phyloP scores from a whole-genome alignment of 2,888 invertebrate genomes.

The Atrina japonica region DNA sequence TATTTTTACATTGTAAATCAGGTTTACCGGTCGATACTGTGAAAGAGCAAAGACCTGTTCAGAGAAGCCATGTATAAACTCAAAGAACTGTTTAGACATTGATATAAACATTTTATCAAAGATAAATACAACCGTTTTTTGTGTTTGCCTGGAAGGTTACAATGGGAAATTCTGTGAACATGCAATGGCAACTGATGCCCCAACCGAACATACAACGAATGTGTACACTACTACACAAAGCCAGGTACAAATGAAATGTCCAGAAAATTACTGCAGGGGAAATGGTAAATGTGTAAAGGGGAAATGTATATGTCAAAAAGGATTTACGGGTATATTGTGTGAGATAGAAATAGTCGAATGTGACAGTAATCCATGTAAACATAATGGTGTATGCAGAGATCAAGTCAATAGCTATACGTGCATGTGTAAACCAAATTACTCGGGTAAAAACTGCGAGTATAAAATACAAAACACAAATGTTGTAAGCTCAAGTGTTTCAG shows the following conservation, averaged over 20 bases:
- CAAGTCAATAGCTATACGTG: conserved; percentile 51
- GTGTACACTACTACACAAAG: not conserved
- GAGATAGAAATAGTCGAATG: conserved; percentile 42
- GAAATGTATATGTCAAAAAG: conserved; percentile 9
- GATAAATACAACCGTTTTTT: conserved; percentile 19
- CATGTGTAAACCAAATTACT: conserved; percentile 48
- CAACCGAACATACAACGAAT: not conserved
- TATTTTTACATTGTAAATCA: too few species aligned
- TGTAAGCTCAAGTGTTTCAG: not conserved
- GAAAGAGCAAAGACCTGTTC: conserved; percentile 9
- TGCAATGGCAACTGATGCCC: not conserved
- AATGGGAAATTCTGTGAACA: conserved; percentile 27
- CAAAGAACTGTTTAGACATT: not conserved
- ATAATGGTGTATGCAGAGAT: conserved; percentile 56
- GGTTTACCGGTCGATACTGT: conserved; percentile 21
- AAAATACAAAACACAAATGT: not conserved
- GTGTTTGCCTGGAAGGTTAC: conserved; percentile 44
- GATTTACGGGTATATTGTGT: conserved; percentile 17
- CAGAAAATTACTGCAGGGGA: conserved; percentile 16
- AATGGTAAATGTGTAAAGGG: conserved; percentile 21
- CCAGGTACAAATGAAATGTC: conserved; percentile 16
- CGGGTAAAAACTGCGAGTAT: conserved; percentile 49
- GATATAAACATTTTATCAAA: not conserved
- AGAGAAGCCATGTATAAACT: conserved; percentile 12
- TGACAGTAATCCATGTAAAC: conserved; percentile 56